phyloP scores from a whole-genome alignment of 2,797 vertebrate species.

The Schizopygopsis pylzovi region DNA sequence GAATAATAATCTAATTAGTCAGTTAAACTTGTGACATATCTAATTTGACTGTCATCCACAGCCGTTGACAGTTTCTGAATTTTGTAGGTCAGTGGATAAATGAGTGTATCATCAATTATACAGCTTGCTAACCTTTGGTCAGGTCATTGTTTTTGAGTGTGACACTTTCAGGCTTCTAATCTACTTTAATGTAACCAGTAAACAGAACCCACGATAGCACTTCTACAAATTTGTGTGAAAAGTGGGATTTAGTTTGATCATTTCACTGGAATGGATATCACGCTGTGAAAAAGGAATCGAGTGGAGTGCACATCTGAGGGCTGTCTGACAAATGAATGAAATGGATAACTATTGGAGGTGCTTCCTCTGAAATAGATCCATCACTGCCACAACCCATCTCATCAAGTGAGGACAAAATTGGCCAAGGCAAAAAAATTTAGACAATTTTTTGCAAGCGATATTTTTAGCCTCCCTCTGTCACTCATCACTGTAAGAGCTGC shows the following conservation, averaged over 20 bases:
- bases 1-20: neutral
- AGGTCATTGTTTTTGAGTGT: neutral
- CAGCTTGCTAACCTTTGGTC: neutral
- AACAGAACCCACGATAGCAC: neutral
- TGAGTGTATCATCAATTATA: neutral
- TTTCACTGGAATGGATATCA: neutral
- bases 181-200: neutral
- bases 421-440: neutral
- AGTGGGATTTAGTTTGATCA: neutral
- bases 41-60: neutral
- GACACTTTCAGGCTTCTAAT: neutral
- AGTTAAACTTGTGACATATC: neutral
- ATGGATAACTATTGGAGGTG: neutral
- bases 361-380: neutral
- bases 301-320: neutral
- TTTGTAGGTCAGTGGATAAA: conserved; percentile 14
- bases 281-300: neutral
- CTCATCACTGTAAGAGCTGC: conserved; percentile 16
- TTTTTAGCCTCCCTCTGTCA: neutral
- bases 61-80: neutral
- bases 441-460: neutral
- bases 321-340: neutral
- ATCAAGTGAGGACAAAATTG: neutral
- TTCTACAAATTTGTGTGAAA: neutral
- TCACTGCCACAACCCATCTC: neutral